Evolutionary conservation across 2,888 invertebrate genomes (phyloP).

Genomic region (Ectropis crepuscularia): DNA sequence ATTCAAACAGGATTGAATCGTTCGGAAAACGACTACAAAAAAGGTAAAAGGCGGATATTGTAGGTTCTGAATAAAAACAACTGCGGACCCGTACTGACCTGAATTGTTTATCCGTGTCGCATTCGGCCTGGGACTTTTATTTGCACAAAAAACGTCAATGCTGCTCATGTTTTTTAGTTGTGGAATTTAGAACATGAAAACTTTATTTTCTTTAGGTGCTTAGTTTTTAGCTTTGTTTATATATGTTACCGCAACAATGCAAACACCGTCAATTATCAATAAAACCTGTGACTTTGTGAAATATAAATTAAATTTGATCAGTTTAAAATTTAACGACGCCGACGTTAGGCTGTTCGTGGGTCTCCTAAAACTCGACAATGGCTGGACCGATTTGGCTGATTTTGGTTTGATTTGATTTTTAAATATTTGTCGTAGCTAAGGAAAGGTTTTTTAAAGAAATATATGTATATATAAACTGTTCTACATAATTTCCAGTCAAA

Average conservation of each 20-base stretch:
- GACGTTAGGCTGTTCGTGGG: too few relatives aligned
- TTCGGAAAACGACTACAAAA: conserved; percentile 43
- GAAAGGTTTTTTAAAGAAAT: too few relatives aligned
- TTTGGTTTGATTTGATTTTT: too few relatives aligned
- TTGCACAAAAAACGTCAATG: conserved; percentile 26
- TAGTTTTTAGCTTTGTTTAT: not conserved
- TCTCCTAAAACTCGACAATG: too few relatives aligned
- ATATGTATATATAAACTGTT: too few relatives aligned
- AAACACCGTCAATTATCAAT: not conserved
- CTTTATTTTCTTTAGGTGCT: not conserved
- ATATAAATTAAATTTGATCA: too few relatives aligned
- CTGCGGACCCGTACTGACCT: conserved; percentile 29
- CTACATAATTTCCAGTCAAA: too few relatives aligned
- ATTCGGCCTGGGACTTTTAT: conserved; percentile 22
- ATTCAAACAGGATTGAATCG: conserved; percentile 53
- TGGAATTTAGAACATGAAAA: conserved; percentile 2
- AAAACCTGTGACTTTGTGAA: too few relatives aligned
- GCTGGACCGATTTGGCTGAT: too few relatives aligned
- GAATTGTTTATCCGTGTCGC: conserved; percentile 36
- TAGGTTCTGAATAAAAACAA: conserved; percentile 43
- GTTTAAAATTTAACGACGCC: too few relatives aligned
- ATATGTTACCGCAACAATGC: not conserved
- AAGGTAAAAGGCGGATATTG: conserved; percentile 42
- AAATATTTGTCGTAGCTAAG: too few relatives aligned
- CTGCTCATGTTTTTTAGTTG: conserved; percentile 16